phyloP scores from a whole-genome alignment of 2,797 vertebrate genomes.

The Danio aesculapii region DNA sequence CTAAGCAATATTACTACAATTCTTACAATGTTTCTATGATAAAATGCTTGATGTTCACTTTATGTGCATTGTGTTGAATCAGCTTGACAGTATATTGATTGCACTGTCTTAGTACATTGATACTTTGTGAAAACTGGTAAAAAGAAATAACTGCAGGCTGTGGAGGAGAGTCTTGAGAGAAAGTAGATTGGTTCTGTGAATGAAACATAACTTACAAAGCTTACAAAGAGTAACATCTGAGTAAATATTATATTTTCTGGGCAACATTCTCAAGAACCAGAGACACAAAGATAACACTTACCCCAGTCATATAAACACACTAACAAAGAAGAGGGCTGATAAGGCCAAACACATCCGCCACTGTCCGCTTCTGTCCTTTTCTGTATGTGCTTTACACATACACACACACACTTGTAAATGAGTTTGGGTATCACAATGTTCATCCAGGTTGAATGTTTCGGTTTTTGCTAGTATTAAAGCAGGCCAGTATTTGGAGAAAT shows the following conservation, averaged over 20 bases:
- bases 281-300: constrained; percentile 35
- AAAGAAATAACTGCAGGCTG: too few species aligned
- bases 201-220: not conserved
- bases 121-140: too few species aligned
- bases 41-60: too few species aligned
- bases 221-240: constrained; percentile 28
- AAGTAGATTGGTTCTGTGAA: not conserved
- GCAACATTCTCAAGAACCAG: constrained; percentile 22
- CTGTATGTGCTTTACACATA: not conserved
- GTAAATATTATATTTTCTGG: constrained; percentile 1
- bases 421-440: not conserved
- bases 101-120: too few species aligned
- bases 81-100: too few species aligned
- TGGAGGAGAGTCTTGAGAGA: not conserved
- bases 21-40: too few species aligned
- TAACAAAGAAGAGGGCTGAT: constrained; percentile 39
- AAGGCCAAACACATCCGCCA: constrained; percentile 33
- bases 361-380: constrained; percentile 5
- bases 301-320: constrained; percentile 33
- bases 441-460: not conserved
- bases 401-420: not conserved
- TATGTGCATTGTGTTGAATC: too few species aligned
- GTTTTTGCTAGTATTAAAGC: constrained; percentile 4
- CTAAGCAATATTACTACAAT: too few species aligned
- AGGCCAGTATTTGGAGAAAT: constrained; percentile 3